phyloP scores from a whole-genome alignment of 2,113 vertebrate species.

The Charadrius vociferus region DNA sequence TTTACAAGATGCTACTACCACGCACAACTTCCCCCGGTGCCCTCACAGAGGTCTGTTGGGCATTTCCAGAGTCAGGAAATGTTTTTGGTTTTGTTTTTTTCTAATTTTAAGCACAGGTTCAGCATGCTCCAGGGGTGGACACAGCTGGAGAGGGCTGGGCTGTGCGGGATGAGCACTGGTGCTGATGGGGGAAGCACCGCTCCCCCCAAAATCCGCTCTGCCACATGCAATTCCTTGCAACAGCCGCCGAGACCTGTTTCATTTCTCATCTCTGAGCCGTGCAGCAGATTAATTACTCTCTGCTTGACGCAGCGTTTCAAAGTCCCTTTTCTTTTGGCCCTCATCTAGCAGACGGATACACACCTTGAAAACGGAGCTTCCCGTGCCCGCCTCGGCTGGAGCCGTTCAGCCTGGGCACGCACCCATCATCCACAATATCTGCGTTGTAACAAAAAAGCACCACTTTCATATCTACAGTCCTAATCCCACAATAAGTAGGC shows the following conservation, averaged over 20 bases:
- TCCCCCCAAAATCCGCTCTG: background rate
- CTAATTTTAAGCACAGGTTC: background rate
- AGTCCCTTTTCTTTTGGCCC: background rate
- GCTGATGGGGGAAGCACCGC: background rate
- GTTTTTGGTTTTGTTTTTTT: no score
- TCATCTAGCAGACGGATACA: fast-evolving
- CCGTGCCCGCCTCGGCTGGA: background rate
- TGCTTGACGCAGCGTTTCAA: background rate
- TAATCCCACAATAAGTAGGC: background rate
- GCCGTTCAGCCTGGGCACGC: background rate
- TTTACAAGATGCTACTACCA: fast-evolving
- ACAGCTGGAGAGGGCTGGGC: background rate
- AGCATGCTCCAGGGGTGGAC: background rate
- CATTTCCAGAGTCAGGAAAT: background rate
- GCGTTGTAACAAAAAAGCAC: background rate
- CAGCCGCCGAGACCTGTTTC: background rate
- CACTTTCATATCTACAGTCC: background rate
- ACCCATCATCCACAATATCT: background rate
- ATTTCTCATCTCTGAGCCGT: background rate
- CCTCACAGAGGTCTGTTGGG: fast-evolving
- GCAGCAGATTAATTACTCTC: background rate
- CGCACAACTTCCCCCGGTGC: background rate
- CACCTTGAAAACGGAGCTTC: background rate
- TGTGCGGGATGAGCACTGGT: fast-evolving
- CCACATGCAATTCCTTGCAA: background rate